Base-by-base conservation (phyloP, 2,888 invertebrate genomes). In the Metalampra italica region DNA sequence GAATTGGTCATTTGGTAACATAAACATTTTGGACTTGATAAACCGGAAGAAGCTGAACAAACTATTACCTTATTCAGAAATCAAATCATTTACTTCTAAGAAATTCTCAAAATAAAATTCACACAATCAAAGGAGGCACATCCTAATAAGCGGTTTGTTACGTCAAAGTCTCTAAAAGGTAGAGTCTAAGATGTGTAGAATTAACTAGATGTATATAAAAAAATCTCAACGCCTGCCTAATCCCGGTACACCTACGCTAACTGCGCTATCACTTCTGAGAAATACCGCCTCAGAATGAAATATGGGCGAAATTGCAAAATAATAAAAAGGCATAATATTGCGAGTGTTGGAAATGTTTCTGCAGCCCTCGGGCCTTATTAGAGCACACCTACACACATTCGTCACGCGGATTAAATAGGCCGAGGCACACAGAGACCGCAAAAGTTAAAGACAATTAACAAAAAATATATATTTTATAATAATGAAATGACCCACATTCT, bases 321-420 rank as follows among this genome's bases (percentile, higher is more conserved):
- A 65, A 65, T 63, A 67, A 59, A 60, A 60, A 51, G 52, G 50
- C 51, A 46, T 37, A 53, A 58, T 56, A 52, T 49, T 42, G 52
- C 50, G 44, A 50, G 48, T 54, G 39, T 8, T 14, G 53, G 56
- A 54, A 65, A 66, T 60, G 59, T 56, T 55, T 56, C 47, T 51
- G 53, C 37, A 45, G 55, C 45, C 57, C 61, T 51, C 52, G 62
- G 54, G 56, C 57, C 71, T 71, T 71, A 73, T 57, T 60, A 57
- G 56, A 38, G 45, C 51, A 52, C 52, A 51, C 59, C 57, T 55
- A 54, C 56, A 53, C 56, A 38, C 43, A 51, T 51, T 52, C 54
- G 47, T 46, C 45, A 52, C 47, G 49, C 51, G 52, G 53, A 59
- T 64, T 59, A 56, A 50, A 51, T 43, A 50, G 57, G 52, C 48